Conservation (phyloP, 2,888 invertebrate species). For the Scaptomyza cyrtandrae region DNA sequence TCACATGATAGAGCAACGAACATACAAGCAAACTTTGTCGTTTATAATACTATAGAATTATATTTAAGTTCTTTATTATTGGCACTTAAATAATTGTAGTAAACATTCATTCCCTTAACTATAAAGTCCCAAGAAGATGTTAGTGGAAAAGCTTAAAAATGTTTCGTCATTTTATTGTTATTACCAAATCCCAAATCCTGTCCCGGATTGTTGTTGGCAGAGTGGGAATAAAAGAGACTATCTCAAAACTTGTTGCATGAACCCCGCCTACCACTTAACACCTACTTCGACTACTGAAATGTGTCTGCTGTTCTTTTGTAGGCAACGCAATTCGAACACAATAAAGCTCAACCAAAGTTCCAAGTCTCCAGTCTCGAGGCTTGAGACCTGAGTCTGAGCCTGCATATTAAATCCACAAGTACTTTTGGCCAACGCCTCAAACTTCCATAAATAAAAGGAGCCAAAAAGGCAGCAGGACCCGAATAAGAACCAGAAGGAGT, state of each 20-base stretch:
- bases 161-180: constrained; percentile 24
- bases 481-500: constrained; percentile 38
- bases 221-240: not conserved
- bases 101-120: not conserved
- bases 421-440: constrained; percentile 35
- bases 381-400: constrained; percentile 17
- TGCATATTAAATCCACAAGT: constrained; percentile 56
- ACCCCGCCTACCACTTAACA: not conserved
- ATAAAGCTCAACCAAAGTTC: constrained; percentile 37
- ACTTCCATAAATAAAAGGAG: constrained; percentile 67
- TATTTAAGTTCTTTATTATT: not conserved
- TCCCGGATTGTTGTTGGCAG: constrained; percentile 19
- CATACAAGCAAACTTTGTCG: not conserved
- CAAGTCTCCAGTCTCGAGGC: constrained; percentile 1
- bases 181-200: constrained; percentile 7
- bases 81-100: not conserved
- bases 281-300: not conserved
- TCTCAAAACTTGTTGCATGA: constrained; percentile 46
- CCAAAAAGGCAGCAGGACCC: constrained; percentile 18
- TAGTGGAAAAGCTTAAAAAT: not conserved
- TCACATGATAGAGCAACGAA: too few relatives aligned
- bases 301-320: constrained; percentile 5
- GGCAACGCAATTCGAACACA: constrained; percentile 56
- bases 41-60: not conserved
- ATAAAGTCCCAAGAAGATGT: not conserved